phyloP scores from a whole-genome alignment of 2,888 invertebrate genomes.

The Lapara coniferarum region DNA sequence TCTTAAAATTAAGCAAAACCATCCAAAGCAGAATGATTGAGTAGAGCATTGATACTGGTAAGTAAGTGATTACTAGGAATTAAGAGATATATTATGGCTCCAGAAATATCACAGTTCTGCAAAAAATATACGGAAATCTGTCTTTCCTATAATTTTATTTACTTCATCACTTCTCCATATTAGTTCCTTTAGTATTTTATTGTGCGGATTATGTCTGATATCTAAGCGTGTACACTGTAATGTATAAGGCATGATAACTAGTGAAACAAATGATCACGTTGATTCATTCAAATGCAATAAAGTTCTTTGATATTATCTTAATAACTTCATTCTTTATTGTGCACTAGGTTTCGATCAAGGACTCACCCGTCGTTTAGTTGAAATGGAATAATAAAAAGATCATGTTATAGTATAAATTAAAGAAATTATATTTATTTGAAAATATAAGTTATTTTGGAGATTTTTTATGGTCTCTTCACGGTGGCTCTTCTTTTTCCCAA shows the following conservation, averaged over 20 bases:
- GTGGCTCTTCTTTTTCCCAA: too few relatives aligned
- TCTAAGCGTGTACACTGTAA: background rate
- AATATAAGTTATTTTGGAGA: too few relatives aligned
- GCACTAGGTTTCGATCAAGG: constrained; percentile 24
- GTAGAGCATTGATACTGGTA: too few relatives aligned
- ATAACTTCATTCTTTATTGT: constrained; percentile 46
- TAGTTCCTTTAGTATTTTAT: background rate
- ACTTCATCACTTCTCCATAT: background rate
- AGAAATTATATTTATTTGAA: too few relatives aligned
- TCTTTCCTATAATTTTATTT: background rate
- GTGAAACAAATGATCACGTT: constrained; percentile 32
- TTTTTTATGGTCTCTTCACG: too few relatives aligned
- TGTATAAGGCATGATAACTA: constrained; percentile 35
- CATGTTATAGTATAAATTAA: too few relatives aligned
- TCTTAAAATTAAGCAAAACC: too few relatives aligned
- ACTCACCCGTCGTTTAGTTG: background rate
- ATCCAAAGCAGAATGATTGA: too few relatives aligned
- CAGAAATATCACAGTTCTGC: too few relatives aligned
- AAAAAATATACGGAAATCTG: background rate
- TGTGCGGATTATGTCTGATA: background rate
- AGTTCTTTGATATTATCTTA: constrained; percentile 38
- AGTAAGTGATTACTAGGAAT: too few relatives aligned
- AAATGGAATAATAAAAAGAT: background rate
- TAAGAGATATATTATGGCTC: too few relatives aligned
- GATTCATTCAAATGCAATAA: constrained; percentile 38